Base-by-base conservation (phyloP, 2,797 vertebrate species). In the Distichodus sexfasciatus region DNA sequence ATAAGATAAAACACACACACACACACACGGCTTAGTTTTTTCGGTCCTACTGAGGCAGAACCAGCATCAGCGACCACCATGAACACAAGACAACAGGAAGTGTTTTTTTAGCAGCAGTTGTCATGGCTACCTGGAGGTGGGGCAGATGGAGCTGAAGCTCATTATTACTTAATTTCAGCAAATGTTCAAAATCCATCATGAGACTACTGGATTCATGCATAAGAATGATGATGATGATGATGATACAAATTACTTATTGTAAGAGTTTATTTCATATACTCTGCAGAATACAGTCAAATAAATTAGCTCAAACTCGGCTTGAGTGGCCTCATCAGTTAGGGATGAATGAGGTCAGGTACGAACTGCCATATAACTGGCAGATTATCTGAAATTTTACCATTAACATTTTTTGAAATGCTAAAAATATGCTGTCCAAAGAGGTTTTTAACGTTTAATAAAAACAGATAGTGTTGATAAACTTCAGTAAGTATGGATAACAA, bases 21-120 rank as follows among this genome's bases (percentile, higher is more conserved):
- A 50, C n/a, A 14, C 21, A 23, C 55, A n/a, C 23, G 40, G 5
- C 35, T 26, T 24, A 1, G 6, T 10, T 29, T 40, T 24, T 26
- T 14, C 31, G 17, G 26, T 21, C 21, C 9, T n/a, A 21, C 65
- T 38, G 54, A 43, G 47, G 59, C 53, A 48, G n/a, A 19, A 62
- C n/a, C 21, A 46, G 40, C 51, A 64, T 63, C 51, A 57, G 12
- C 47, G 41, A 23, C 58, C 9, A 23, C 58, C 9, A 47, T 24
- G 17, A 69, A 51, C 68, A 55, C 60, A 46, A 54, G 48, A 62
- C 58, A 46, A 71, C 60, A 71, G 59, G 59, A 64, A 29, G 60
- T 64, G 12, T 50, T 48, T 62, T 66, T 63, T 59, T 70, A 60
- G 51, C 41, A 31, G 3, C 10, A 2, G 14, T 44, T 51, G 61